A percentile compares a stretch with the other conserved stretches of the same genome.
Evolutionary conservation across 2,888 invertebrate genomes (phyloP).

Genomic region (Conistra vaccinii): DNA sequence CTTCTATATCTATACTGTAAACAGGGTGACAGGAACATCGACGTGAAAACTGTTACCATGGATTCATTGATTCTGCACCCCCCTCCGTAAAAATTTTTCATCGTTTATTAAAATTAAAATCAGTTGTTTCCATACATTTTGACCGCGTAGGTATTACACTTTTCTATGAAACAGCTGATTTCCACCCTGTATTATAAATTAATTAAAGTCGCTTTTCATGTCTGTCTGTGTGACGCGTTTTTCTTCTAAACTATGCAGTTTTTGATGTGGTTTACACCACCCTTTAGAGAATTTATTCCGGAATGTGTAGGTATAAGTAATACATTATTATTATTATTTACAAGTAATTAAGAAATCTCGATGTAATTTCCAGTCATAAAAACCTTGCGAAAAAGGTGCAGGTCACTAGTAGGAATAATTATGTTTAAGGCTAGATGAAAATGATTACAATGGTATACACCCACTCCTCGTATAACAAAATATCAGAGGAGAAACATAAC

Average conservation of each 20-base stretch:
- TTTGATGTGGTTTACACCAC: neutral
- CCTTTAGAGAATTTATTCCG: neutral
- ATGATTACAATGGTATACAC: conserved; percentile 22
- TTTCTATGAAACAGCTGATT: too few species aligned
- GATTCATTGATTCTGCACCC: too few species aligned
- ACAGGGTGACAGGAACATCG: too few species aligned
- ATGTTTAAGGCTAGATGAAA: conserved; percentile 11
- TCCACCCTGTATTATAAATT: too few species aligned
- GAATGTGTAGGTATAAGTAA: neutral
- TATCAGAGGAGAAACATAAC: conserved; percentile 51
- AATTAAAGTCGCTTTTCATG: too few species aligned
- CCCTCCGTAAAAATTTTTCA: too few species aligned
- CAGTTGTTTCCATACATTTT: too few species aligned
- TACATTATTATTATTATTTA: neutral
- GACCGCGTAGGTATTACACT: too few species aligned
- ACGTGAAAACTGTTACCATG: too few species aligned
- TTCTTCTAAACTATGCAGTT: neutral
- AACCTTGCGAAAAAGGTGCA: neutral
- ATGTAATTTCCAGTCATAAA: neutral
- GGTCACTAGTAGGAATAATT: neutral
- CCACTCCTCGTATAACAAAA: conserved; percentile 33
- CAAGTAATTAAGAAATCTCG: neutral
- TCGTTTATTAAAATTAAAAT: too few species aligned
- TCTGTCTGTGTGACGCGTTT: neutral
- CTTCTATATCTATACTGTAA: neutral